Evolutionary conservation across 2,888 invertebrate genomes (phyloP).

Genomic region (Taphrorychus bicolor): DNA sequence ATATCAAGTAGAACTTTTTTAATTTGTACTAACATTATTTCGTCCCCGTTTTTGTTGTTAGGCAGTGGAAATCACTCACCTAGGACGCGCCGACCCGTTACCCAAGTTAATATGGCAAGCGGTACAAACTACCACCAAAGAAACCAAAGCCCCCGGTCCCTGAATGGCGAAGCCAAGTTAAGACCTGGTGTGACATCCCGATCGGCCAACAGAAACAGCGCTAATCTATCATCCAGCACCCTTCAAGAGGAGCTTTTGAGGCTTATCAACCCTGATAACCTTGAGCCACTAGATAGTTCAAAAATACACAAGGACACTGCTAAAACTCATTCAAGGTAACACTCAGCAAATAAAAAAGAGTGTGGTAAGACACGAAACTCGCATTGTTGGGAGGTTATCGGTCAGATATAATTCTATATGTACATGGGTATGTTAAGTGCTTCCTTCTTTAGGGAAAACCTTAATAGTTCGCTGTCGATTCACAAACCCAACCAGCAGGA

Average conservation of each 20-base stretch:
- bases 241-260: conserved; percentile 89
- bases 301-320: conserved; percentile 12
- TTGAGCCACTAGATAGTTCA: conserved; percentile 54
- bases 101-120: conserved; percentile 55
- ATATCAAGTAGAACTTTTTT: no score
- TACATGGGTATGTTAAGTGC: not conserved
- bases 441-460: conserved; percentile 51
- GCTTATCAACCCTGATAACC: conserved; percentile 81
- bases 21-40: no score
- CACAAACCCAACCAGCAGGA: conserved; percentile 61
- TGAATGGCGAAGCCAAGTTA: conserved; percentile 64
- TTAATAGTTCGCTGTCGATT: conserved; percentile 54
- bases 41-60: no score
- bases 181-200: conserved; percentile 61
- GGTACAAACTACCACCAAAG: conserved; percentile 58
- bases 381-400: no score
- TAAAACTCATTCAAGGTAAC: conserved; percentile 42
- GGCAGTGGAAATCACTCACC: conserved; percentile 65
- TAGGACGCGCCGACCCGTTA: conserved; percentile 60
- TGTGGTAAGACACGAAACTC: no score
- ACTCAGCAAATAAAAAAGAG: no score
- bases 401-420: no score
- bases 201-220: conserved; percentile 66
- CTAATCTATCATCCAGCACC: conserved; percentile 67
- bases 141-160: conserved; percentile 68